These are phyloP conservation scores for Poeciliopsis retropinna DNA, from an alignment of 2,113 vertebrate genomes.

Conservation along the genomic window DNA sequence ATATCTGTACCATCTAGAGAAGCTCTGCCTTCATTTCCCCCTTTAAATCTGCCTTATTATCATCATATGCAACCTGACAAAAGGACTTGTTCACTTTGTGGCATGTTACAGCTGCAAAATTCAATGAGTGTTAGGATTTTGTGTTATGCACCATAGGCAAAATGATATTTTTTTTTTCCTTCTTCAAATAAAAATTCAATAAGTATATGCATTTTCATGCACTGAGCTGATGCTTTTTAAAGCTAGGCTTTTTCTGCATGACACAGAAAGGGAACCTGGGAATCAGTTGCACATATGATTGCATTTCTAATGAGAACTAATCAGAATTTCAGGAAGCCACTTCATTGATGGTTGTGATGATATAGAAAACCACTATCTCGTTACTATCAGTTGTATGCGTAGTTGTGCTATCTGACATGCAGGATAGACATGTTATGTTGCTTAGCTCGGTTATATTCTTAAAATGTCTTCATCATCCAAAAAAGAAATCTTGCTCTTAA, in stretches of 20 bases:
- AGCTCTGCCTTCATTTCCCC: conserved; percentile 17
- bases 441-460: conserved; percentile 9
- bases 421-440: neutral
- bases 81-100: neutral
- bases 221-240: neutral
- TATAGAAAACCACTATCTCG: conserved; percentile 26
- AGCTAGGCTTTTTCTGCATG: neutral
- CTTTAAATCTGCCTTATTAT: neutral
- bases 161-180: no score
- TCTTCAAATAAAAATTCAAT: no score
- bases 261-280: neutral
- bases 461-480: neutral
- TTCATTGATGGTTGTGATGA: conserved; percentile 12
- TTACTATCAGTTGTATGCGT: conserved; percentile 2
- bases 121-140: neutral
- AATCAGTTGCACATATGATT: neutral
- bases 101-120: neutral
- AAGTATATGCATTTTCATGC: neutral
- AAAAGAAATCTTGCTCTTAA: neutral
- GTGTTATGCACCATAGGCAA: neutral
- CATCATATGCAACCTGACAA: neutral
- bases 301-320: neutral
- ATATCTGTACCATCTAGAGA: conserved; percentile 18
- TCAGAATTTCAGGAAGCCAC: conserved; percentile 1
- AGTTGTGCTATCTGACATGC: conserved; percentile 1